A percentile compares a stretch with the other conserved stretches of the same genome.
phyloP scores from a whole-genome alignment of 2,888 invertebrate species.

The Acleris emargana region DNA sequence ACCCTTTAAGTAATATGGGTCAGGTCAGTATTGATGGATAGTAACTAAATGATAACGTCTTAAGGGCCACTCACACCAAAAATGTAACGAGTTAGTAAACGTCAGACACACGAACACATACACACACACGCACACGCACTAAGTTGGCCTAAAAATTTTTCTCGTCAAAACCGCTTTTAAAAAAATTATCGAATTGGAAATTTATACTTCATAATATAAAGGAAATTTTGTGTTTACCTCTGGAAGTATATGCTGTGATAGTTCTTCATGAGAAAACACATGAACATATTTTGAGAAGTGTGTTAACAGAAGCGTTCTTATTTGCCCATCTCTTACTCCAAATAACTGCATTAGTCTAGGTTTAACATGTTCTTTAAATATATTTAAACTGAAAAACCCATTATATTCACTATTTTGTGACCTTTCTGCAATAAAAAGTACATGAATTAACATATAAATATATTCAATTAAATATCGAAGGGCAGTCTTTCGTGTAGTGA shows the following conservation, averaged over 20 bases:
- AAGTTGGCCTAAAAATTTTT: too few species aligned
- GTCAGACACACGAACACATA: too few species aligned
- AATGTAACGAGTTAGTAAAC: too few species aligned
- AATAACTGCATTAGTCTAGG: constrained; percentile 92
- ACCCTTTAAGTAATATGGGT: too few species aligned
- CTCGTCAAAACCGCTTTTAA: too few species aligned
- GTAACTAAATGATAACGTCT: too few species aligned
- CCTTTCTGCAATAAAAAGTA: constrained; percentile 60
- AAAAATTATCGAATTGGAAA: too few species aligned
- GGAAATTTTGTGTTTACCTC: constrained; percentile 80
- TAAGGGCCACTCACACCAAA: too few species aligned
- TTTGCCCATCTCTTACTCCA: constrained; percentile 92
- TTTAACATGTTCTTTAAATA: constrained; percentile 89
- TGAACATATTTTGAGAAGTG: constrained; percentile 91
- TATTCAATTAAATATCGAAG: neutral
- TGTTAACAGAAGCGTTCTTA: constrained; percentile 88
- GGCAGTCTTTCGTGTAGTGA: too few species aligned
- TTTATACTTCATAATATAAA: too few species aligned
- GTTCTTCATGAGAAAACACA: constrained; percentile 89
- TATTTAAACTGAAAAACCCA: constrained; percentile 86
- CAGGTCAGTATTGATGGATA: too few species aligned
- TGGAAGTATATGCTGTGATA: constrained; percentile 92
- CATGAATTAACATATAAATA: neutral
- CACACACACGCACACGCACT: too few species aligned
- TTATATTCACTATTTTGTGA: constrained; percentile 68